A percentile compares a stretch with the other conserved stretches of the same genome.
Evolutionary conservation across 2,113 vertebrate genomes (phyloP).

Genomic region (Hippocampus abdominalis): DNA sequence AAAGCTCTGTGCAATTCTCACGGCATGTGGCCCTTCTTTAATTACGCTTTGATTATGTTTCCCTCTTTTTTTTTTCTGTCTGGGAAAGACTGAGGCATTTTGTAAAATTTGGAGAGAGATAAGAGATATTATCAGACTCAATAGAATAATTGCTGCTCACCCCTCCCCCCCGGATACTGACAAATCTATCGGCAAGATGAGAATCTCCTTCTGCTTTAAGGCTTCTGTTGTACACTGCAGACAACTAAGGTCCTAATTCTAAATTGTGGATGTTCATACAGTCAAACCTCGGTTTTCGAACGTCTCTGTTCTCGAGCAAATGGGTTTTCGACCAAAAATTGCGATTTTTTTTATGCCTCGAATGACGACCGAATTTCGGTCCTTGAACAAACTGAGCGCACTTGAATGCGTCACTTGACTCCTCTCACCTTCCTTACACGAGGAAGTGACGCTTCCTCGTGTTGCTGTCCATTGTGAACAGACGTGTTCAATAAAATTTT

Average conservation of each 20-base stretch:
- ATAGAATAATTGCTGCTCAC: conserved; percentile 13
- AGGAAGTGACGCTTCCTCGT: too few species aligned
- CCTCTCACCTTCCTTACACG: too few species aligned
- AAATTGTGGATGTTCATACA: conserved; percentile 7
- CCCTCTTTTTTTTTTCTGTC: conserved; percentile 17
- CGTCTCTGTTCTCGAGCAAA: too few species aligned
- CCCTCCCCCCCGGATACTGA: neutral
- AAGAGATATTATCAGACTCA: conserved; percentile 22
- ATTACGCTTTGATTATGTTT: conserved; percentile 33
- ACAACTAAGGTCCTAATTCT: neutral
- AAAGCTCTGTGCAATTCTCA: conserved; percentile 5
- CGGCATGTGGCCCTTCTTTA: conserved; percentile 14
- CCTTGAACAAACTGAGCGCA: too few species aligned
- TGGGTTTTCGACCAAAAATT: too few species aligned
- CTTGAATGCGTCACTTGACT: too few species aligned
- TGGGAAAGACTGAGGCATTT: conserved; percentile 14
- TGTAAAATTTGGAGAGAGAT: conserved; percentile 21
- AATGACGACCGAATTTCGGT: too few species aligned
- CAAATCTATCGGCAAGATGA: conserved; percentile 11
- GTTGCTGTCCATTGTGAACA: too few species aligned
- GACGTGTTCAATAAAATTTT: too few species aligned
- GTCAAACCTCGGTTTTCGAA: too few species aligned
- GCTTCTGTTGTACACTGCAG: neutral
- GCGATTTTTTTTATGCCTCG: too few species aligned
- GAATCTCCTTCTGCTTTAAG: neutral